Evolutionary conservation across 2,113 vertebrate species (phyloP).

Genomic region (Serinus canaria): DNA sequence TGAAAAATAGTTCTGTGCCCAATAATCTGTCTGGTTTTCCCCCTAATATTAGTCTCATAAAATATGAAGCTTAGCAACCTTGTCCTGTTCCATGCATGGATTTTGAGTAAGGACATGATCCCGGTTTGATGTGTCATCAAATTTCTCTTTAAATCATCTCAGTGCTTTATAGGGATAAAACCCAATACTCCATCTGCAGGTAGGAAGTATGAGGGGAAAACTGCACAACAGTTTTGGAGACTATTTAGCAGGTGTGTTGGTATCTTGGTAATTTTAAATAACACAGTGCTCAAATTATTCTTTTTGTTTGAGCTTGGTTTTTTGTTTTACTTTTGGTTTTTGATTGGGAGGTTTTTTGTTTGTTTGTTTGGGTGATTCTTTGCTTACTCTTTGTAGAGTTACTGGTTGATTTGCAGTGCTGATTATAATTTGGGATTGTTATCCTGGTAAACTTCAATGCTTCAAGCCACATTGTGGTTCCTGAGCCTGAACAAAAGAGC

Average conservation of each 20-base stretch:
- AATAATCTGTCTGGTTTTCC: background rate
- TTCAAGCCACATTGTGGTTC: background rate
- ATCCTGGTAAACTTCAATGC: background rate
- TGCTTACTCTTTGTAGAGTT: background rate
- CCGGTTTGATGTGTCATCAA: background rate
- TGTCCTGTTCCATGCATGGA: background rate
- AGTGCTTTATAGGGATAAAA: background rate
- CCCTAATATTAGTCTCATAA: background rate
- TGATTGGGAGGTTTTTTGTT: accelerated
- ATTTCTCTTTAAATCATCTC: background rate
- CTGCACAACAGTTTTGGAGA: background rate
- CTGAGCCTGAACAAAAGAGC: background rate
- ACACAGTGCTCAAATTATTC: background rate
- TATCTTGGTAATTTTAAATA: background rate
- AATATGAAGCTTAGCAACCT: background rate
- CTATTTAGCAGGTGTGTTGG: background rate
- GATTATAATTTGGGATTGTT: background rate
- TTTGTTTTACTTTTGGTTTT: background rate
- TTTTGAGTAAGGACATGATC: background rate
- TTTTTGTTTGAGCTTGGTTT: accelerated
- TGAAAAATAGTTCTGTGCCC: background rate
- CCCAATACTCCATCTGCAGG: background rate
- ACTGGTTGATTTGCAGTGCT: background rate
- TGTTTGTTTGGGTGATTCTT: background rate
- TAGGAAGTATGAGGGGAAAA: background rate